Evolutionary conservation across 2,113 vertebrate species (phyloP).

Genomic region (Martes martes): DNA sequence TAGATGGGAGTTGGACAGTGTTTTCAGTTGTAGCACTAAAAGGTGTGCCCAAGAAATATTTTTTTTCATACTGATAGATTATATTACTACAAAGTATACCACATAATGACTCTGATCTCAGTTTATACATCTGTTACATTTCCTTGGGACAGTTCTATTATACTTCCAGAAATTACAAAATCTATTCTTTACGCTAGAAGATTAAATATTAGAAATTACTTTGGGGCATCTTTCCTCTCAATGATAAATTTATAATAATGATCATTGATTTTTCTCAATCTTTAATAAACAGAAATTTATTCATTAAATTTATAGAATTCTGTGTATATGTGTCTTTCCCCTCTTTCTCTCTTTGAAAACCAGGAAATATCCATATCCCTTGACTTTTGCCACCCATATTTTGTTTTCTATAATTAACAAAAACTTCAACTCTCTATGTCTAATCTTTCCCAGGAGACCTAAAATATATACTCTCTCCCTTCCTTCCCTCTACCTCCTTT

Average conservation of each 20-base stretch:
- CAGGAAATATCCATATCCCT: not conserved
- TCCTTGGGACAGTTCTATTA: not conserved
- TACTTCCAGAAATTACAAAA: not conserved
- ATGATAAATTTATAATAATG: not conserved
- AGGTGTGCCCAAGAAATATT: not conserved
- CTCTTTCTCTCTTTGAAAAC: not conserved
- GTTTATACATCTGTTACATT: not conserved
- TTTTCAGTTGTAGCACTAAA: not conserved
- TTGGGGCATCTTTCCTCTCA: not conserved
- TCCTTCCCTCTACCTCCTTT: accelerated
- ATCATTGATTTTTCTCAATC: not conserved
- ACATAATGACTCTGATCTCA: not conserved
- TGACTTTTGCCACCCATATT: not conserved
- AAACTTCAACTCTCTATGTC: not conserved
- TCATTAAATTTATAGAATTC: not conserved
- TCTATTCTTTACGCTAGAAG: not conserved
- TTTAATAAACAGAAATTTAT: not conserved
- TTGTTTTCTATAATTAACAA: not conserved
- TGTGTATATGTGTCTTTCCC: not conserved
- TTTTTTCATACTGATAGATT: not conserved
- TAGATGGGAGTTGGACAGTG: not conserved
- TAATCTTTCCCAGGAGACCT: not conserved
- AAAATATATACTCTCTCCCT: not conserved
- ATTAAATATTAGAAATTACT: not conserved
- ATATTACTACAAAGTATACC: not conserved